A percentile compares a stretch with the other conserved stretches of the same genome.
Evolutionary conservation across 2,797 vertebrate species (phyloP).

Genomic region (Spea hammondii): DNA sequence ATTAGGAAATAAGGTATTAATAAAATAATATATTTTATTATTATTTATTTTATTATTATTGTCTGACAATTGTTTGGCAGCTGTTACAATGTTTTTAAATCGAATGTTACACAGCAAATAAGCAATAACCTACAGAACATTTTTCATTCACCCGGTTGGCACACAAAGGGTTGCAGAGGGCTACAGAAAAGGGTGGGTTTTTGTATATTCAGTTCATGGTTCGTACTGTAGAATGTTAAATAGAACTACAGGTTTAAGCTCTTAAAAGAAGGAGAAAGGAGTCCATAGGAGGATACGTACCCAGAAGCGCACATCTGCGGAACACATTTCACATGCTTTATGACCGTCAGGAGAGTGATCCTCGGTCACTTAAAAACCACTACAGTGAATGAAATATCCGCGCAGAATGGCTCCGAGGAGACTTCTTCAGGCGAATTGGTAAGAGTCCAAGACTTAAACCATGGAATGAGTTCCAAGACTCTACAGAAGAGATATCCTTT

Average conservation of each 20-base stretch:
- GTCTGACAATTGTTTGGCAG: too few relatives aligned
- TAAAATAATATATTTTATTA: too few relatives aligned
- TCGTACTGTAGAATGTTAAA: conserved; percentile 4
- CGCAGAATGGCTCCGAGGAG: conserved; percentile 59
- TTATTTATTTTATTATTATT: too few relatives aligned
- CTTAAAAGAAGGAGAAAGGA: conserved; percentile 1
- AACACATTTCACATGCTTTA: conserved; percentile 70
- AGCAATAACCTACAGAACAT: too few relatives aligned
- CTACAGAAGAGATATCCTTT: conserved; percentile 1
- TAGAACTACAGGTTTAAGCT: not conserved
- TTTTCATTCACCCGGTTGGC: too few relatives aligned
- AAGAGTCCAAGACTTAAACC: conserved; percentile 31
- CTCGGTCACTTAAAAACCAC: conserved; percentile 61
- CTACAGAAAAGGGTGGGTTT: not conserved
- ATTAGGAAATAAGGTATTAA: too few relatives aligned
- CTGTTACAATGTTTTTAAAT: too few relatives aligned
- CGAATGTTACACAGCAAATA: too few relatives aligned
- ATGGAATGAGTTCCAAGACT: conserved; percentile 20
- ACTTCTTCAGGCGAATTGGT: conserved; percentile 46
- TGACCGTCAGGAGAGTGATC: conserved; percentile 63
- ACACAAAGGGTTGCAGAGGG: too few relatives aligned
- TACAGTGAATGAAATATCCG: conserved; percentile 59
- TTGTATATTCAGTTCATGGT: not conserved
- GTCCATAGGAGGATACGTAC: conserved; percentile 17
- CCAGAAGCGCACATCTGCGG: conserved; percentile 72